Percentiles rank a stretch among this genome's conserved stretches.
phyloP scores from a whole-genome alignment of 2,888 invertebrate species.

The Diloba caeruleocephala region DNA sequence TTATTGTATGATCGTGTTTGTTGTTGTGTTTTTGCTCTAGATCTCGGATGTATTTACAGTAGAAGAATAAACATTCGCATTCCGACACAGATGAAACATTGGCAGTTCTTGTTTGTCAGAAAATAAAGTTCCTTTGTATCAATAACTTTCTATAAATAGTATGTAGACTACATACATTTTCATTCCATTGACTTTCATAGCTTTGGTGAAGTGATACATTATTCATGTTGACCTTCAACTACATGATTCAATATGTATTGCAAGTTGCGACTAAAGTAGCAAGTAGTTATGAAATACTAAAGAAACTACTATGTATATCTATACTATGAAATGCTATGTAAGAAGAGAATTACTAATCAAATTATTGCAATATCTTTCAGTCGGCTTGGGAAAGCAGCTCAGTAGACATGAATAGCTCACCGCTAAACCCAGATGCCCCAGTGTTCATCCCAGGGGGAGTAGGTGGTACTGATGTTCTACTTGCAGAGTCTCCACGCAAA shows the following conservation, averaged over 20 bases:
- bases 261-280: conserved; percentile 28
- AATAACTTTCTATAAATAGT: neutral
- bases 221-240: conserved; percentile 32
- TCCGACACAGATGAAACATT: conserved; percentile 21
- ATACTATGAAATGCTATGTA: no score
- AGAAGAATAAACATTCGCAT: conserved; percentile 22
- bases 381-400: conserved; percentile 86
- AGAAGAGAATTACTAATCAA: conserved; percentile 16
- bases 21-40: conserved; percentile 3
- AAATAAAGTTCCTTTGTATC: conserved; percentile 10
- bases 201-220: conserved; percentile 8
- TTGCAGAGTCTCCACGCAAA: conserved; percentile 93
- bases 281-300: conserved; percentile 9
- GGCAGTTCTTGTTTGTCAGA: conserved; percentile 5
- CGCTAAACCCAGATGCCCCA: conserved; percentile 95
- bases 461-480: conserved; percentile 84
- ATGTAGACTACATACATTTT: neutral
- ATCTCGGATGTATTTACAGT: conserved; percentile 18
- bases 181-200: conserved; percentile 6
- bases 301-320: no score
- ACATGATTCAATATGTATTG: conserved; percentile 43
- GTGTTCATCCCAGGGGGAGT: conserved; percentile 93
- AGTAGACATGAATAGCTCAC: conserved; percentile 92
- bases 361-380: conserved; percentile 65
- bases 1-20: neutral